Conservation (phyloP, 2,113 vertebrate species). For the Boulengerochromis microlepis region DNA sequence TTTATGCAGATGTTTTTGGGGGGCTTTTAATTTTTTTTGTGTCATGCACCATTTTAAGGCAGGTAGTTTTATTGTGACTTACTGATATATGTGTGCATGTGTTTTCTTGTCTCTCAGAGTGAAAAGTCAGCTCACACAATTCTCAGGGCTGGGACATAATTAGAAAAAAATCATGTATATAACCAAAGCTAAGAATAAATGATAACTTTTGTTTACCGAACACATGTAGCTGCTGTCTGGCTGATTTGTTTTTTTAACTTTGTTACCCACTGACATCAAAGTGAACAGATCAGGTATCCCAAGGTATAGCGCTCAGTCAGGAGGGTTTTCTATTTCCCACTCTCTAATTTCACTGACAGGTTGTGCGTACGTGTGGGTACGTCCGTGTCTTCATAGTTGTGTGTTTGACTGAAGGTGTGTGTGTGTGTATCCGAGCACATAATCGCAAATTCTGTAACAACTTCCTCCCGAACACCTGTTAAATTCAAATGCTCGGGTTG, state of each 20-base stretch:
- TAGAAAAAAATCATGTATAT: constrained; percentile 7
- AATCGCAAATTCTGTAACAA: constrained; percentile 72
- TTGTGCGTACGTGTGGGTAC: constrained; percentile 6
- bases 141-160: neutral
- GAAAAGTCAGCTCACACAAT: neutral
- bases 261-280: constrained; percentile 71
- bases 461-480: constrained; percentile 68
- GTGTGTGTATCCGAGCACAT: constrained; percentile 39
- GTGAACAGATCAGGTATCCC: constrained; percentile 67
- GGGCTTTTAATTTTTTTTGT: neutral
- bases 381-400: neutral
- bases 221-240: constrained; percentile 58
- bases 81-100: neutral
- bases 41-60: neutral
- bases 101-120: neutral
- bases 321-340: constrained; percentile 55
- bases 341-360: constrained; percentile 68
- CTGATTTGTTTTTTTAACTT: constrained; percentile 70
- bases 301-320: constrained; percentile 64
- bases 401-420: constrained; percentile 34
- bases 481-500: constrained; percentile 70
- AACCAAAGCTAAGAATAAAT: constrained; percentile 51
- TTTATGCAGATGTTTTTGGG: neutral
- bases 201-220: constrained; percentile 72
- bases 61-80: neutral